A percentile compares a stretch with the other conserved stretches of the same genome.
Evolutionary conservation across 1,140 invertebrate genomes (phyloP).

Genomic region (Tachypleus tridentatus): DNA sequence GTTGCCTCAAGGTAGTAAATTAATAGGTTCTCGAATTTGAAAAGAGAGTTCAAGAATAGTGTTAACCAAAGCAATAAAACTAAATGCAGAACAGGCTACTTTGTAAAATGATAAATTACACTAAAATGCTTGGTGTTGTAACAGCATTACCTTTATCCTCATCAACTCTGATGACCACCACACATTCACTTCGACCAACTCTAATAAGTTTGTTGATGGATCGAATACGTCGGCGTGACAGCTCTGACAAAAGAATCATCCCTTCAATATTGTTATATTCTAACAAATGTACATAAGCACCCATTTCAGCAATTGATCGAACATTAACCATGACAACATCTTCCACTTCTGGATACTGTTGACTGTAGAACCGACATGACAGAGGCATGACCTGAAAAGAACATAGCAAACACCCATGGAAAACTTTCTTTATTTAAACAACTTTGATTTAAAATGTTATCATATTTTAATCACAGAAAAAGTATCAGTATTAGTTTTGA

Average conservation of each 20-base stretch:
- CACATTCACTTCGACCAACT: constrained; percentile 96
- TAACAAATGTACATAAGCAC: constrained; percentile 92
- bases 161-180: constrained; percentile 98
- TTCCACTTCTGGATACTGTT: constrained; percentile 96
- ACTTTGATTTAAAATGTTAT: too few species aligned
- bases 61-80: too few species aligned
- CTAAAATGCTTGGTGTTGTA: too few species aligned
- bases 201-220: constrained; percentile 99
- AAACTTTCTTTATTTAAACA: too few species aligned
- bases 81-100: too few species aligned
- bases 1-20: too few species aligned
- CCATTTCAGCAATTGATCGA: constrained; percentile 97
- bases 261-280: constrained; percentile 99
- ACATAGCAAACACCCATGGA: too few species aligned
- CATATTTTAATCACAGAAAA: too few species aligned
- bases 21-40: too few species aligned
- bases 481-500: too few species aligned
- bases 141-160: constrained; percentile 98
- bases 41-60: too few species aligned
- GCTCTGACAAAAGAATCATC: constrained; percentile 87
- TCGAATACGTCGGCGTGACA: constrained; percentile 93
- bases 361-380: constrained; percentile 93
- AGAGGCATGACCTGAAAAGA: constrained; percentile 62
- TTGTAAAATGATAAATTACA: too few species aligned
- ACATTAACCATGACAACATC: constrained; percentile 99